Evolutionary conservation across 2,888 invertebrate genomes (phyloP), one percentile per base, ranked within the genome.

Genomic region (Sphinx pinastri): DNA sequence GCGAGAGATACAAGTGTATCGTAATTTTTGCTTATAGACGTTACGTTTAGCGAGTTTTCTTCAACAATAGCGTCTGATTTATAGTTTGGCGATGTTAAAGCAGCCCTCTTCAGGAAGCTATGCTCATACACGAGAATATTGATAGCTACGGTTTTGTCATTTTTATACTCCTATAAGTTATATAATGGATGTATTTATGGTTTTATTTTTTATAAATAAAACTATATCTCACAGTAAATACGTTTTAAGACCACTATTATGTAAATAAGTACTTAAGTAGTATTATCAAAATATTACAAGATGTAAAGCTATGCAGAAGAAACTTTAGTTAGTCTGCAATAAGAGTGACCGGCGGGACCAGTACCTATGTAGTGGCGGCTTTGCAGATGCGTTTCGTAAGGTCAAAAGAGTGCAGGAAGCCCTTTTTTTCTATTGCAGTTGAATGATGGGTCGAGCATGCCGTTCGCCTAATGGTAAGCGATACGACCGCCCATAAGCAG

Each of bases 11-110:
- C 77, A 79, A 74, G 76, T 76, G 19, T 13, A 19, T 13, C 19
- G 63, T 47, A 12, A 63, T 63, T 63, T 63, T 63, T 63, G 63
- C 49, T 63, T 73, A 55, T 74, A 79, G 79, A 79, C 83, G 81
- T 84, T 85, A 82, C 85, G 81, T 85, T 84, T 86, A 86, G 84
- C 81, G 84, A 85, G 82, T 84, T 87, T 83, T 73, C 80, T 74
- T 77, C 81, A 78, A 88, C 88, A 86, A 88, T 87, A 81, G 84
- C 81, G 76, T 74, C 83, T 88, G 88, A 88, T 88, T 88, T 88
- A 88, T 88, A 80, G 85, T 71, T 78, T 75, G 77, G 79, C 77
- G 83, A 80, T 80, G 84, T 81, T 80, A 82, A 85, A 81, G 77
- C 81, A 81, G 72, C 80, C 83, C 84, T 81, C 84, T 85, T 82